phyloP scores from a whole-genome alignment of 2,797 vertebrate species.

The Tauraco hartlaubi region DNA sequence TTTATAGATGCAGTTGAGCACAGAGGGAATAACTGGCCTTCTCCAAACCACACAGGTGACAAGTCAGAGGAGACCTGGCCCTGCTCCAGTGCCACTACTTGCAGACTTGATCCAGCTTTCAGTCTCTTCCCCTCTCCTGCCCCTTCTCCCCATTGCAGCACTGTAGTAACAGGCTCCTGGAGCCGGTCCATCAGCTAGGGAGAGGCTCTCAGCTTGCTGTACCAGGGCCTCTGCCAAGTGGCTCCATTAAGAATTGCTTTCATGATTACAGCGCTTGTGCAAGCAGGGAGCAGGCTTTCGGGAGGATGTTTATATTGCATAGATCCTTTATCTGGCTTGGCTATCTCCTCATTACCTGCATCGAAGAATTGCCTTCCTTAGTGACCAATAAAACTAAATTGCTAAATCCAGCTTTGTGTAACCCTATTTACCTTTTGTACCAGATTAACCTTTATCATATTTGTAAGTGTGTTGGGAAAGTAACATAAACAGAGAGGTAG shows the following conservation, averaged over 20 bases:
- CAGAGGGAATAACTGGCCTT: background rate
- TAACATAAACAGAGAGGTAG: conserved; percentile 67
- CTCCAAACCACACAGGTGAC: background rate
- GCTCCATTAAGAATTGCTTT: conserved; percentile 65
- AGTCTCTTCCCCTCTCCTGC: background rate
- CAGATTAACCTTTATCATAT: conserved; percentile 72
- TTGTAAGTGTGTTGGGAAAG: conserved; percentile 66
- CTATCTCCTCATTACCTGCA: conserved; percentile 67
- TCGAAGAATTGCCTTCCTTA: conserved; percentile 66
- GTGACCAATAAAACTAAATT: conserved; percentile 64
- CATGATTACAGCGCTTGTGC: conserved; percentile 54
- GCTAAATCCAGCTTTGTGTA: conserved; percentile 72
- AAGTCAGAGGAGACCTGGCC: background rate
- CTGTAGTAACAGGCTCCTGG: conserved; percentile 45
- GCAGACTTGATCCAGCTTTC: background rate
- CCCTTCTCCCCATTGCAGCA: background rate
- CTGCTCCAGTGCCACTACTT: background rate
- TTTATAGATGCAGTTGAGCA: background rate
- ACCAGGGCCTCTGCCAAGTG: conserved; percentile 58
- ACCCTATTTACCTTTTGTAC: conserved; percentile 68
- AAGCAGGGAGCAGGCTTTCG: conserved; percentile 37
- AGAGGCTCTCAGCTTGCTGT: conserved; percentile 51
- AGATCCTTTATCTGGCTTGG: conserved; percentile 61
- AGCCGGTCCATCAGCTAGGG: background rate
- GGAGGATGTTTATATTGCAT: conserved; percentile 73